phyloP scores from a whole-genome alignment of 2,113 vertebrate species.

The Hystrix brachyura region DNA sequence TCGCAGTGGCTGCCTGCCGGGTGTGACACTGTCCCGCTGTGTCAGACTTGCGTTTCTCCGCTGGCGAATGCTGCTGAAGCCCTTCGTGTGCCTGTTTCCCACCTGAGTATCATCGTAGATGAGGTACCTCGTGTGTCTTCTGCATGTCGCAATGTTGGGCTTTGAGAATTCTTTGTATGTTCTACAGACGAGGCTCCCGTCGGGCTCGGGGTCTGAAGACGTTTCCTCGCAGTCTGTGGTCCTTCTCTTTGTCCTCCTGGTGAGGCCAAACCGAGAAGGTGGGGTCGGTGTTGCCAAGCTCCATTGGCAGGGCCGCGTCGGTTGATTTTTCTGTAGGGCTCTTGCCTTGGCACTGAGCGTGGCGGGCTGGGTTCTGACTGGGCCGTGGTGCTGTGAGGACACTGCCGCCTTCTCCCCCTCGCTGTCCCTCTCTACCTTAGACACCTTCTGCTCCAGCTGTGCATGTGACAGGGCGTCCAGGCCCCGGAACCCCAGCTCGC shows the following conservation, averaged over 20 bases:
- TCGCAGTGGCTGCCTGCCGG: background rate
- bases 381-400: background rate
- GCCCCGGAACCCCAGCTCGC: background rate
- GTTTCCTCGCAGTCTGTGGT: background rate
- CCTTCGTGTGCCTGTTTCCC: background rate
- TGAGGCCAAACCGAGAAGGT: background rate
- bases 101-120: fast-evolving
- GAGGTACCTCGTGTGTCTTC: background rate
- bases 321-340: background rate
- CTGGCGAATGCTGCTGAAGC: fast-evolving
- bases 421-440: background rate
- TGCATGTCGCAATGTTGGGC: background rate
- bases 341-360: background rate
- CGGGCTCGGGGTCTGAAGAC: fast-evolving
- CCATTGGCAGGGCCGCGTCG: background rate
- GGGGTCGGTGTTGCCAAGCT: background rate
- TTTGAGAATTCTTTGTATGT: background rate
- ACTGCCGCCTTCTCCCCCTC: background rate
- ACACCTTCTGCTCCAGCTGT: background rate
- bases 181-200: background rate
- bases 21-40: background rate
- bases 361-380: background rate
- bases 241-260: background rate
- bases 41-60: background rate
- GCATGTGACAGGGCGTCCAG: background rate